Evolutionary conservation across 2,888 invertebrate species (phyloP).

Genomic region (Melieria picta): DNA sequence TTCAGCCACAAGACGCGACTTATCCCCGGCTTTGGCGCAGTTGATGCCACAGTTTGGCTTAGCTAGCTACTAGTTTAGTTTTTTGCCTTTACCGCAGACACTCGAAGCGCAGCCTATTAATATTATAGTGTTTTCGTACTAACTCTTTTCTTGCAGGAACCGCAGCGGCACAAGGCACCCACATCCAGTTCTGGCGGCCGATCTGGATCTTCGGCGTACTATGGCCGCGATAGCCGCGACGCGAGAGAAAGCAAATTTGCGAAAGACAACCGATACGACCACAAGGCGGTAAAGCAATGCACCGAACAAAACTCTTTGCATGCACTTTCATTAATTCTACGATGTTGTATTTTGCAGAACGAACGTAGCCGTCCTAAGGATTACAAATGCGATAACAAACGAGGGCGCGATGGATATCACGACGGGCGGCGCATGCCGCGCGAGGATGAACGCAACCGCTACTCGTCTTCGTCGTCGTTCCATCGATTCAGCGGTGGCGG

Average conservation of each 20-base stretch:
- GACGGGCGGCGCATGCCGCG: slow-evolving; percentile 30
- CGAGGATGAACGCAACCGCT: slow-evolving; percentile 32
- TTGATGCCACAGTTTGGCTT: slow-evolving; percentile 6
- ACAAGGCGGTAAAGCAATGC: slow-evolving; percentile 4
- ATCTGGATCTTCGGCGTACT: slow-evolving; percentile 13
- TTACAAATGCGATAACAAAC: slow-evolving; percentile 36
- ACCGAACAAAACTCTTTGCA: too few relatives aligned
- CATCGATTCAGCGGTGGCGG: slow-evolving; percentile 12
- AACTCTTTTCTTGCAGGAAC: slow-evolving; percentile 45
- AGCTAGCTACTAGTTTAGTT: slow-evolving; percentile 26
- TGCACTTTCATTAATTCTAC: too few relatives aligned
- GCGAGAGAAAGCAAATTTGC: slow-evolving; percentile 12
- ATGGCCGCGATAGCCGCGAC: slow-evolving; percentile 31
- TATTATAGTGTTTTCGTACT: slow-evolving; percentile 43
- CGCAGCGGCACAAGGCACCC: slow-evolving; percentile 37
- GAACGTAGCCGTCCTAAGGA: slow-evolving; percentile 39
- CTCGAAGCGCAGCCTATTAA: slow-evolving; percentile 38
- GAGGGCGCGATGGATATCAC: slow-evolving; percentile 34
- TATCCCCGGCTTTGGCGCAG: slow-evolving; percentile 7
- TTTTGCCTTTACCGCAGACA: slow-evolving; percentile 15
- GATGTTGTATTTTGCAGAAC: slow-evolving; percentile 13
- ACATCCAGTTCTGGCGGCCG: slow-evolving; percentile 16
- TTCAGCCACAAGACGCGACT: slow-evolving; percentile 14
- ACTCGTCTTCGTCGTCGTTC: slow-evolving; percentile 7
- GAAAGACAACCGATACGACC: slow-evolving; percentile 35